Base-by-base conservation (phyloP, 1,140 invertebrate genomes). In the Teleopsis dalmanni region DNA sequence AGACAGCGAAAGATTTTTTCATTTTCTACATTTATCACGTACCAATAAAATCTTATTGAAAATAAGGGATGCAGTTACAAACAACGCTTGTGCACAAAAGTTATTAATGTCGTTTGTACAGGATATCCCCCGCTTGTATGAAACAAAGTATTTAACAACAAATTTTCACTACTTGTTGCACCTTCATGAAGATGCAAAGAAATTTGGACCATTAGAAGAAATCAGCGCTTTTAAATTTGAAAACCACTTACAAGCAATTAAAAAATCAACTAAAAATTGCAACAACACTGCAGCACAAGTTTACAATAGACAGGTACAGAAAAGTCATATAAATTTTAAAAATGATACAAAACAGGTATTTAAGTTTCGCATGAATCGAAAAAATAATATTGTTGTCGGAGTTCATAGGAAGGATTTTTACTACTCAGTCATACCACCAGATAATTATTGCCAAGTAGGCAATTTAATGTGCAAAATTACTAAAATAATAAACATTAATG, bases 151-250 rank as follows among this genome's bases (percentile, higher is more conserved):
- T 31, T 33, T 45, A 22, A 45, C 43, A 14, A 33, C 9, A 26
- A 45, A 34, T 31, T 45, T 45, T 14, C 43, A 45, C 26, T 19
- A 18, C 16, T 21, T 45, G 14, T 34, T 45, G 13, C 43, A 45
- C 29, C 11, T 45, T 13, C 27, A 45, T 35, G 43, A 45, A 33
- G 42, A 45, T 31, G 42, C 42, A 7, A 45, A 31, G 14, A 3
- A 13, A 16, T 34, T 11, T 34, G 43, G 43, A 11, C 34, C 48
- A 29, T 41, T 51, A 45, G 40, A 54, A 46, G 36, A 22, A 25
- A 51, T 48, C 44, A 48, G 40, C 29, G 49, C 53, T 8, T 54
- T 54, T 26, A 54, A 54, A 48, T 54, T 54, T 48, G 49, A 54
- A 14, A 54, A 54, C 22, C 22, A 54, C 42, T 44, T 54, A 13